Evolutionary conservation across 2,113 vertebrate genomes (phyloP), one percentile per base, ranked within the genome.

Genomic region (Dicentrarchus labrax): DNA sequence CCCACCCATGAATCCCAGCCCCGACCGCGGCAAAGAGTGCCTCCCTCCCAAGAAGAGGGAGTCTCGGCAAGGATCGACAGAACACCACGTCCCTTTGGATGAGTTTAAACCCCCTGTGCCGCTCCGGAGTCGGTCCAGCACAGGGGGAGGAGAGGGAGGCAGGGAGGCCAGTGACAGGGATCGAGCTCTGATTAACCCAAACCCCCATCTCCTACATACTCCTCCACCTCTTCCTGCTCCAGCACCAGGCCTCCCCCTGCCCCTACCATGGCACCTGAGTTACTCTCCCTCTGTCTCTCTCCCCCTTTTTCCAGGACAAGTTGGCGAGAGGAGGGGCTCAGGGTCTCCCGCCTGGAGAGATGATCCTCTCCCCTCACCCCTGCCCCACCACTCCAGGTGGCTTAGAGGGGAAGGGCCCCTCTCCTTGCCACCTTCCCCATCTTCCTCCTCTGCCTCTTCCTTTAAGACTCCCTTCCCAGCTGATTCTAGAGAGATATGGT

Each of bases 41-140:
- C 95, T 96, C 89, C 96, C 96, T 90, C 96, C 96, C 2, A 96
- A 96, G 89, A 96, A 96, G 91, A 94, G 96, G 93, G 96, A 96
- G 87, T 93, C 94, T 89, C 93, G 94, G 43, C 95, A 96, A 91
- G 94, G 93, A 74, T 95, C 92, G 15, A 59, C 77, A 0, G 94
- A 95, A 47, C 93, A 89, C 76, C 89, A 88, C 22, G 72, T 89
- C 59, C 86, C 88, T 4, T 86, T 92, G 83, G 95, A 95, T 65
- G 94, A 95, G 76, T 96, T 96, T 60, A 96, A 96, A 89, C 94
- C 90, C 61, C 96, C 96, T 1, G 94, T 95, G 72, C 95, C 92
- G 0, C 83, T 94, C 59, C 87, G 94, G 62, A 92, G 70, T 82
- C 88, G 95, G 64, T 69, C 93, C 41, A 90, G 76, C 74, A 47